Conservation (phyloP, 2,888 invertebrate species). For the Colletes collaris region DNA sequence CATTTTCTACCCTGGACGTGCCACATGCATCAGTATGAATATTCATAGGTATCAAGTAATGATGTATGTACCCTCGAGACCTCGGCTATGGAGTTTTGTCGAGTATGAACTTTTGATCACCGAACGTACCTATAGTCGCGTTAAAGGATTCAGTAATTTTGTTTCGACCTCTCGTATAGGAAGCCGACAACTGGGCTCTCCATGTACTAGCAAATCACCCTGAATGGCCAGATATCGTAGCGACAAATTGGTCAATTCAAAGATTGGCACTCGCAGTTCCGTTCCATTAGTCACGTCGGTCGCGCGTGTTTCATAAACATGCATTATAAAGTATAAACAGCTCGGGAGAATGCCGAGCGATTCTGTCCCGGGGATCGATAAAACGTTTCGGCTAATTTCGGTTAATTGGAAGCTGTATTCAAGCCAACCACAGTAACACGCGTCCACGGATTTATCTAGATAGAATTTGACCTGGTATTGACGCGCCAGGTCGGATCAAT, state of each 20-base stretch:
- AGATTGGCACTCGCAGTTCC: background rate
- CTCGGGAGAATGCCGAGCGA: background rate
- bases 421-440: background rate
- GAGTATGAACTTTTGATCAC: too few species aligned
- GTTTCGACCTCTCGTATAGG: too few species aligned
- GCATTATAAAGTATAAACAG: conserved; percentile 17
- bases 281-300: background rate
- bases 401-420: conserved; percentile 29
- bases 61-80: conserved; percentile 1
- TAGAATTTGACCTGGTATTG: conserved; percentile 17
- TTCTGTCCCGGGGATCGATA: conserved; percentile 4
- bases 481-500: background rate
- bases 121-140: too few species aligned
- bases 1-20: conserved; percentile 10
- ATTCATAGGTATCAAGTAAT: conserved; percentile 30
- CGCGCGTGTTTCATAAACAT: background rate
- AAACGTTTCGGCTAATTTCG: conserved; percentile 38
- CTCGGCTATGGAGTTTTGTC: background rate
- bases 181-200: too few species aligned
- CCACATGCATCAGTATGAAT: conserved; percentile 40
- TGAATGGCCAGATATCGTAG: background rate
- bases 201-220: too few species aligned
- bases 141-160: too few species aligned
- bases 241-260: background rate
- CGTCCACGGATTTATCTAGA: conserved; percentile 29